These are phyloP conservation scores for Salvator merianae DNA, from an alignment of 2,113 vertebrate species.

Conservation along the genomic window DNA sequence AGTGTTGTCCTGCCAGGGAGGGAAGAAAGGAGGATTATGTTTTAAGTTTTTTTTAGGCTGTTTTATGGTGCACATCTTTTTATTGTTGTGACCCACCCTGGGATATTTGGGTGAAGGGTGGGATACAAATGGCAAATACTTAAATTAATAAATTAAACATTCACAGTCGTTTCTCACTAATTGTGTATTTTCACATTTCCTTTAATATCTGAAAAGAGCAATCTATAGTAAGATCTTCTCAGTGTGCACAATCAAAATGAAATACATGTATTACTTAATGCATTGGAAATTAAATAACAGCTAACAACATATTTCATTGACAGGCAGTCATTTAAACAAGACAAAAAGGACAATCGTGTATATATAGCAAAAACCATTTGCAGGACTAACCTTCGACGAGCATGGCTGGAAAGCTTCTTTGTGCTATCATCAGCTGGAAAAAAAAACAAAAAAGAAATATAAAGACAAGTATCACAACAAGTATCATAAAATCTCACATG, in stretches of 20 bases:
- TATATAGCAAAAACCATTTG: background rate
- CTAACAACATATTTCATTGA: background rate
- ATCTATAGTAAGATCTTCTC: background rate
- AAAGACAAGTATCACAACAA: background rate
- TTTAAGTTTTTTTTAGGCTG: too few species aligned
- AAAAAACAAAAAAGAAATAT: too few species aligned
- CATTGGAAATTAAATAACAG: background rate
- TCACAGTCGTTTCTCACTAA: background rate
- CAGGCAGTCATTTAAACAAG: background rate
- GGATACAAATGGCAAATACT: too few species aligned
- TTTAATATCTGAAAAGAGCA: background rate
- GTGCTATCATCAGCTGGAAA: slow-evolving; percentile 54
- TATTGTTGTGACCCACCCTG: too few species aligned
- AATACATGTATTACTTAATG: background rate
- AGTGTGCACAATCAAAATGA: background rate
- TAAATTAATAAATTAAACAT: background rate
- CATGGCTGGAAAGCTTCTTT: slow-evolving; percentile 87
- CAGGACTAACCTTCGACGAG: slow-evolving; percentile 80
- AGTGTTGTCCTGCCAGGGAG: too few species aligned
- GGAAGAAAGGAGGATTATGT: too few species aligned
- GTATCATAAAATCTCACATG: too few species aligned
- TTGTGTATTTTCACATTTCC: background rate
- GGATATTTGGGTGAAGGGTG: too few species aligned
- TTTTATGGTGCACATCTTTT: too few species aligned
- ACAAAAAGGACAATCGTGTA: background rate